Conservation (phyloP, 2,113 vertebrate genomes). For the Probosciger aterrimus region DNA sequence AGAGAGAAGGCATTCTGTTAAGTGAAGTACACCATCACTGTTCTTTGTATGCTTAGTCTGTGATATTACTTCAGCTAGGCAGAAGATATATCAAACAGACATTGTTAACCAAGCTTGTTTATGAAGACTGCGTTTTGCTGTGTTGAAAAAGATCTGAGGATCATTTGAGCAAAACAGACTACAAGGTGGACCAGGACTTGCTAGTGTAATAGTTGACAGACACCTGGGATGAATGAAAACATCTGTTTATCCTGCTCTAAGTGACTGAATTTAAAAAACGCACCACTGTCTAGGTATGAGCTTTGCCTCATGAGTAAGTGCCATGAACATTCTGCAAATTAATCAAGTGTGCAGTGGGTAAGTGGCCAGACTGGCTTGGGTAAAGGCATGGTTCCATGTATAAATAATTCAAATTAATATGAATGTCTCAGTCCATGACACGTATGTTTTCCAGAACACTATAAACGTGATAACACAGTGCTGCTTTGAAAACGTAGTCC, state of each 20-base stretch:
- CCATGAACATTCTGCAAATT: neutral
- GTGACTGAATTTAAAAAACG: neutral
- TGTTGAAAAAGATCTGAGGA: neutral
- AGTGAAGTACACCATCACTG: too few relatives aligned
- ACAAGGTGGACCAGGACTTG: neutral
- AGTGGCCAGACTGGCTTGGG: neutral
- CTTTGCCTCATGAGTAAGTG: neutral
- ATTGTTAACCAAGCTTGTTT: neutral
- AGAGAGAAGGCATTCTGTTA: too few relatives aligned
- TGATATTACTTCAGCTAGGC: neutral
- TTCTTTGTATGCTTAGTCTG: neutral
- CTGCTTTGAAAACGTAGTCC: neutral
- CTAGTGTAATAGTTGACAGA: neutral
- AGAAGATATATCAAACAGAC: neutral
- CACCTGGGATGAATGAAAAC: neutral
- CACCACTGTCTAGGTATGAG: neutral
- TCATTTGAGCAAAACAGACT: neutral
- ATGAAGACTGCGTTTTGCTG: neutral
- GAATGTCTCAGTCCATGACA: neutral
- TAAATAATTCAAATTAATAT: neutral
- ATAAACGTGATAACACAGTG: neutral
- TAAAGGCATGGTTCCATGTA: neutral
- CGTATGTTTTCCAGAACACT: neutral
- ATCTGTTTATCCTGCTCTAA: neutral
- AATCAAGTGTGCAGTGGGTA: accelerated